Conservation (phyloP, 2,113 vertebrate species). For the Turdus rufiventris region DNA sequence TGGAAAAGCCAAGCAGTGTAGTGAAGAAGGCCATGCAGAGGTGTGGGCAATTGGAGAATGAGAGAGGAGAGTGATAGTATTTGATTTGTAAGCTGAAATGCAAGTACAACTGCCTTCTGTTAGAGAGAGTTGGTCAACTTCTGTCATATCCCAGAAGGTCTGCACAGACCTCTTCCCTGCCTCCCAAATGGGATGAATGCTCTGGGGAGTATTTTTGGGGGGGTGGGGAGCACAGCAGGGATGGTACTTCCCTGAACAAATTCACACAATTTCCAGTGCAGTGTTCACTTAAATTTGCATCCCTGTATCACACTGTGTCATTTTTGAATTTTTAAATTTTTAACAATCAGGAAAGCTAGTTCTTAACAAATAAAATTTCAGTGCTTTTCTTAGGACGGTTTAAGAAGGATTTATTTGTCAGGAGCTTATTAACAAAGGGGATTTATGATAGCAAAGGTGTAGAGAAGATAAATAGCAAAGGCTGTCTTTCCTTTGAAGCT, state of each 20-base stretch:
- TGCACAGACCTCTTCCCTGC: not conserved
- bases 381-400: not conserved
- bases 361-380: not conserved
- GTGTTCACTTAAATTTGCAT: not conserved
- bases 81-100: not conserved
- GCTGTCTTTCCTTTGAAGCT: not conserved
- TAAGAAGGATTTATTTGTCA: not conserved
- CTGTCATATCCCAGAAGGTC: not conserved
- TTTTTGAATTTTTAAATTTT: not conserved
- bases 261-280: not conserved
- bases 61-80: not conserved
- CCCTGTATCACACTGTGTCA: not conserved
- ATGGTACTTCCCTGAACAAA: not conserved
- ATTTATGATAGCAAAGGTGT: not conserved
- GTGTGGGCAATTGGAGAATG: not conserved
- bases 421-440: not conserved
- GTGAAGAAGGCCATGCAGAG: not conserved
- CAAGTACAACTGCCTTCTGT: not conserved
- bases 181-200: not conserved
- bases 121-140: not conserved
- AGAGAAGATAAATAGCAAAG: not conserved
- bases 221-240: not conserved
- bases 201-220: not conserved
- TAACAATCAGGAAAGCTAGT: not conserved
- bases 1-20: not conserved